A percentile compares a stretch with the other conserved stretches of the same genome.
Conservation (phyloP, 2,888 invertebrate genomes). For the Diachrysia chrysitis region DNA sequence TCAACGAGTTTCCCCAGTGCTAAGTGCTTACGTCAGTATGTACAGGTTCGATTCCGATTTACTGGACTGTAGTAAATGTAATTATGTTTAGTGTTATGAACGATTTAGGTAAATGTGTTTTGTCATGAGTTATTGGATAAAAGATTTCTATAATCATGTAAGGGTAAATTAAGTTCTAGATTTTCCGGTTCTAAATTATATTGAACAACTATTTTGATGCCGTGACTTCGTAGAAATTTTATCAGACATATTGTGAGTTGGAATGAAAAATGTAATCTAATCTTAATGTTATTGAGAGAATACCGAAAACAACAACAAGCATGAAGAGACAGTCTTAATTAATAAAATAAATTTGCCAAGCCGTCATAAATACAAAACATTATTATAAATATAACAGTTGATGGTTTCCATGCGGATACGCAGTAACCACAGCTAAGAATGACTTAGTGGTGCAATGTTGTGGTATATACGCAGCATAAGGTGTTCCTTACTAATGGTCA, state of each 20-base stretch:
- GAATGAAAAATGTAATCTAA: too few species aligned
- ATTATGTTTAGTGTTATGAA: slow-evolving; percentile 24
- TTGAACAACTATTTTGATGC: not conserved
- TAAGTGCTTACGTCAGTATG: slow-evolving; percentile 42
- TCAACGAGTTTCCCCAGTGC: slow-evolving; percentile 30
- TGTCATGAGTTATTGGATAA: not conserved
- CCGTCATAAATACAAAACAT: too few species aligned
- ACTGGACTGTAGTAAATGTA: slow-evolving; percentile 30
- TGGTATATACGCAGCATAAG: not conserved
- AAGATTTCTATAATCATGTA: not conserved
- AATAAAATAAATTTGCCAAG: too few species aligned
- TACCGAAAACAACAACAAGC: too few species aligned
- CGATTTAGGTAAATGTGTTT: slow-evolving; percentile 9
- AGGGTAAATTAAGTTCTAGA: not conserved
- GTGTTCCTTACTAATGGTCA: slow-evolving; percentile 4
- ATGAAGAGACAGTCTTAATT: too few species aligned
- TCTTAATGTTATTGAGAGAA: too few species aligned
- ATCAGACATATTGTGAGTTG: too few species aligned
- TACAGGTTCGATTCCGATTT: slow-evolving; percentile 45
- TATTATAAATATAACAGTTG: too few species aligned
- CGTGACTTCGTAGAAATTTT: too few species aligned
- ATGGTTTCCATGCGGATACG: not conserved
- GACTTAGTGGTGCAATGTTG: not conserved
- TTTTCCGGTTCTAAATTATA: slow-evolving; percentile 1
- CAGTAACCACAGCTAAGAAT: not conserved